Conservation (phyloP, 2,797 vertebrate genomes). For the Paramormyrops hopkinsi region DNA sequence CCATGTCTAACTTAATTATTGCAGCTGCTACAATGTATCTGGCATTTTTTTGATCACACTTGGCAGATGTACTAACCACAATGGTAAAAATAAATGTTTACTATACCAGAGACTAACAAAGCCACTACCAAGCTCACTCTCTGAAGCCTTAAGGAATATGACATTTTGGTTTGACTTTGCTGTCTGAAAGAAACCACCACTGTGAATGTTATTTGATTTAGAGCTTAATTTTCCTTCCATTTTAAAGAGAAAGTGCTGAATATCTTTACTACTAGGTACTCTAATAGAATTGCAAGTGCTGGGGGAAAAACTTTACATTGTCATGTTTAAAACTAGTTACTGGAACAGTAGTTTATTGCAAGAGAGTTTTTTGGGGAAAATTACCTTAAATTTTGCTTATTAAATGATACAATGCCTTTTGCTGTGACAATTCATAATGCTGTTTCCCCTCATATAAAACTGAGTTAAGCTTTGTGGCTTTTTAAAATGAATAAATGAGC, state of each 20-base stretch:
- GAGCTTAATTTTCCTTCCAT: background rate
- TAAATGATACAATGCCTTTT: constrained; percentile 62
- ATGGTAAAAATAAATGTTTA: constrained; percentile 22
- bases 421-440: constrained; percentile 63
- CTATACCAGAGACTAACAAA: background rate
- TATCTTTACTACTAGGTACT: constrained; percentile 17
- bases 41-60: background rate
- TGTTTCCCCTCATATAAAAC: constrained; percentile 47
- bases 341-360: background rate
- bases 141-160: background rate
- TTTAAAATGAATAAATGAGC: constrained; percentile 51
- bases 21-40: background rate
- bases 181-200: background rate
- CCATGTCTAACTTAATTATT: background rate
- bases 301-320: background rate
- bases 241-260: background rate
- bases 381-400: background rate
- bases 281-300: background rate
- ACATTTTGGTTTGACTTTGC: background rate
- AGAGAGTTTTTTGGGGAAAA: background rate
- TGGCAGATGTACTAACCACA: constrained; percentile 7
- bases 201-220: background rate
- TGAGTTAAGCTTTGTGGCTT: constrained; percentile 42
- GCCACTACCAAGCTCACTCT: background rate
- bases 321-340: constrained; percentile 10